Conservation (phyloP, 1,140 invertebrate genomes). For the Lasaia peninsularis region DNA sequence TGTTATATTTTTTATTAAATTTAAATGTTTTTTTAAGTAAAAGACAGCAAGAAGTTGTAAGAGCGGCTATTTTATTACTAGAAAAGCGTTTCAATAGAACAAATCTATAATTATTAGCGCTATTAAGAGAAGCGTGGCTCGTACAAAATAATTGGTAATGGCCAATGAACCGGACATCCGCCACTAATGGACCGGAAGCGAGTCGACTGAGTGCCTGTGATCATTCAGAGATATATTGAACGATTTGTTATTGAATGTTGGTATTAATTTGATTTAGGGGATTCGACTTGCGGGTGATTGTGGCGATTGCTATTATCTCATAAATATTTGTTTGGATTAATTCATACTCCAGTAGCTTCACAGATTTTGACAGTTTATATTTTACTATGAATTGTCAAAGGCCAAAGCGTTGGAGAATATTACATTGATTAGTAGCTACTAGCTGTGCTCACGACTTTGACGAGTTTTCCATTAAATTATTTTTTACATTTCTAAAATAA, state of each 20-base stretch:
- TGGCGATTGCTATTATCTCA: too few species aligned
- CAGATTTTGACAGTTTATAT: too few species aligned
- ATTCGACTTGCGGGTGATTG: not conserved
- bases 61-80: not conserved
- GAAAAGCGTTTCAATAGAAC: conserved; percentile 1
- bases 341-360: too few species aligned
- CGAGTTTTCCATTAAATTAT: too few species aligned
- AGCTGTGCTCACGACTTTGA: too few species aligned
- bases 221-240: conserved; percentile 5
- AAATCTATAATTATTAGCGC: conserved; percentile 5
- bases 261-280: not conserved
- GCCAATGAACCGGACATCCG: conserved; percentile 10
- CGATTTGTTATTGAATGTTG: conserved; percentile 7
- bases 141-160: conserved; percentile 11
- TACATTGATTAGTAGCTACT: too few species aligned
- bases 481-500: too few species aligned
- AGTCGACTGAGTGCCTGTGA: conserved; percentile 11
- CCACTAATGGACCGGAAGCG: conserved; percentile 6
- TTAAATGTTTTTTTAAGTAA: too few species aligned
- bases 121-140: conserved; percentile 8
- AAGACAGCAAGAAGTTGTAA: not conserved
- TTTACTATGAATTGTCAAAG: too few species aligned
- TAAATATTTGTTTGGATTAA: not conserved
- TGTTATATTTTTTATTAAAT: too few species aligned
- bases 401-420: too few species aligned